Base-by-base conservation (phyloP, 2,113 vertebrate genomes). In the Leptobrachium leishanense region DNA sequence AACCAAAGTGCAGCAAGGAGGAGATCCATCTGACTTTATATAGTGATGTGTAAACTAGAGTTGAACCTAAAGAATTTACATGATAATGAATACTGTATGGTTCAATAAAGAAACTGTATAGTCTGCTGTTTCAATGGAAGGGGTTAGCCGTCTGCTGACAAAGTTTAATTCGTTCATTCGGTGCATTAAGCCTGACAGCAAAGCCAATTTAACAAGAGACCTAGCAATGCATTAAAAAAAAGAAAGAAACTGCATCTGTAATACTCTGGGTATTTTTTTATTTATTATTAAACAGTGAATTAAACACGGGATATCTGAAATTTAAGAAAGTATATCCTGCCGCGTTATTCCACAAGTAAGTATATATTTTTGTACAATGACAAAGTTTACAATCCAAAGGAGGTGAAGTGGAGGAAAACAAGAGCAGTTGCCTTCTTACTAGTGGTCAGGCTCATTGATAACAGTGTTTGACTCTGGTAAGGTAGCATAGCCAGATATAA, bases 31-130 rank as follows among this genome's bases (percentile, higher is more conserved):
- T 12, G 8, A 20, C 64, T 68, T 76, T 76, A 76, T 76, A 76
- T 76, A 68, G 46, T 43, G 12, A 5, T 68, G 43, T 41, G 50
- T 42, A 5, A 43, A 43, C 66, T 68, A 3, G 41, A 67, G 12
- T 41, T n/a, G 12, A 68, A 54, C 64, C 39, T 68, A 76, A 12
- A 68, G 63, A 68, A 76, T 68, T 55, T 57, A 13, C 46, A 76
- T 76, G 15, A 43, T 43, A 76, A 76, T 76, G 12, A 6, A 42
- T 68, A 44, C 41, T 59, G 65, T 44, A 44, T 69, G 66, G 54
- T 62, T 43, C n/a, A 77, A 57, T 68, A 68, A 77, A 44, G 53
- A 69, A 77, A 77, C 75, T 77, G 75, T 69, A 69, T 57, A 69
- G n/a, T 69, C 75, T 62, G 75, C 66, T 77, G n/a, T 57, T 72